A percentile compares a stretch with the other conserved stretches of the same genome.
Conservation (phyloP, 2,888 invertebrate genomes). For the Gnatocerus cornutus region DNA sequence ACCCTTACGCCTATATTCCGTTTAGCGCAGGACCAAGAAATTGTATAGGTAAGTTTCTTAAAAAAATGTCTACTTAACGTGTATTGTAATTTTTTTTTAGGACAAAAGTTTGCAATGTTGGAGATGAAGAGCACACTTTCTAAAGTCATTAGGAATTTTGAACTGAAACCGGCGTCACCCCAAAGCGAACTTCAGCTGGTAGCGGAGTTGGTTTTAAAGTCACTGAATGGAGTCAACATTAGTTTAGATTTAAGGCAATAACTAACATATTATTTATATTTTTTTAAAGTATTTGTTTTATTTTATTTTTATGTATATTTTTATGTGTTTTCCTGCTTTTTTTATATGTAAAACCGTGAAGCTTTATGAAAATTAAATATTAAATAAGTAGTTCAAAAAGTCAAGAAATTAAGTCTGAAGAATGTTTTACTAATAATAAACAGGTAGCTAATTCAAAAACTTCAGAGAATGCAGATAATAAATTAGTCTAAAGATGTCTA, state of each 20-base stretch:
- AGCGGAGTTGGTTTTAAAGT: constrained; percentile 25
- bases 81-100: constrained; percentile 53
- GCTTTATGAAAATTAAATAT: too few relatives aligned
- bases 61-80: not conserved
- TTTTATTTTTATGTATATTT: too few relatives aligned
- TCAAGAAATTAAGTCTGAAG: too few relatives aligned
- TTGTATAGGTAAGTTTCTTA: constrained; percentile 71
- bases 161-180: constrained; percentile 56
- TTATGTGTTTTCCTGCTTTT: too few relatives aligned
- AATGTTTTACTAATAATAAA: too few relatives aligned
- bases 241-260: not conserved
- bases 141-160: constrained; percentile 72
- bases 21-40: constrained; percentile 79
- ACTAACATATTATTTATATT: too few relatives aligned
- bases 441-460: too few relatives aligned
- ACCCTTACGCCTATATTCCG: constrained; percentile 74
- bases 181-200: constrained; percentile 46
- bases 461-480: too few relatives aligned
- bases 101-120: constrained; percentile 73
- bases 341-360: too few relatives aligned
- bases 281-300: too few relatives aligned
- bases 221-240: constrained; percentile 26
- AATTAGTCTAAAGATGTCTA: too few relatives aligned
- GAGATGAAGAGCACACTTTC: constrained; percentile 74
- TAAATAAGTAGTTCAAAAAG: too few relatives aligned